These are phyloP conservation scores for Erythrocercus mccallii DNA, from an alignment of 2,113 vertebrate species.

Conservation along the genomic window DNA sequence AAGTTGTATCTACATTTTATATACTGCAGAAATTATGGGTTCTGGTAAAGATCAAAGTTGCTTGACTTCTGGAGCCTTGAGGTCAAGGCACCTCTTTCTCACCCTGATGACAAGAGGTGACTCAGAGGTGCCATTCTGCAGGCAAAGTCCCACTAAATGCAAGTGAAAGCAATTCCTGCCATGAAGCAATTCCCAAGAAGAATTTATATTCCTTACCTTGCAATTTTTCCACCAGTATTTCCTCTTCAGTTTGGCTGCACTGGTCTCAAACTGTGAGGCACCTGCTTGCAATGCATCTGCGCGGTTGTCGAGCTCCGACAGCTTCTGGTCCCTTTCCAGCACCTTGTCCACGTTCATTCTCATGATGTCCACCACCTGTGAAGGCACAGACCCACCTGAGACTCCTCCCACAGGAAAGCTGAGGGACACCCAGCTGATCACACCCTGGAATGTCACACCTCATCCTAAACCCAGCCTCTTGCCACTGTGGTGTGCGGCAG, in stretches of 20 bases:
- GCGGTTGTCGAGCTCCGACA: slow-evolving; percentile 72
- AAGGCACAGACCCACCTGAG: neutral
- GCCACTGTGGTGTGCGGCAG: neutral
- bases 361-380: slow-evolving; percentile 73
- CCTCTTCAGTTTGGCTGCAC: slow-evolving; percentile 88
- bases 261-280: slow-evolving; percentile 74
- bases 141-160: neutral
- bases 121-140: neutral
- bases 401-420: neutral
- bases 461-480: neutral
- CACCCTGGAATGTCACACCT: neutral
- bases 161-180: neutral
- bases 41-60: neutral
- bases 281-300: slow-evolving; percentile 72
- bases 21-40: neutral
- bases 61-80: neutral
- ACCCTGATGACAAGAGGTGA: neutral
- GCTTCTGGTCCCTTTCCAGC: slow-evolving; percentile 69
- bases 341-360: slow-evolving; percentile 73
- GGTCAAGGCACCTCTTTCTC: neutral
- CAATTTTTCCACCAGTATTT: slow-evolving; percentile 94
- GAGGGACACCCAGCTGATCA: neutral
- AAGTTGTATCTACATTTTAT: neutral
- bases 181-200: neutral
- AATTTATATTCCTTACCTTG: slow-evolving; percentile 74